A percentile compares a stretch with the other conserved stretches of the same genome.
These are phyloP conservation scores for Clostera curtula DNA, from an alignment of 2,888 invertebrate species.

Conservation along the genomic window DNA sequence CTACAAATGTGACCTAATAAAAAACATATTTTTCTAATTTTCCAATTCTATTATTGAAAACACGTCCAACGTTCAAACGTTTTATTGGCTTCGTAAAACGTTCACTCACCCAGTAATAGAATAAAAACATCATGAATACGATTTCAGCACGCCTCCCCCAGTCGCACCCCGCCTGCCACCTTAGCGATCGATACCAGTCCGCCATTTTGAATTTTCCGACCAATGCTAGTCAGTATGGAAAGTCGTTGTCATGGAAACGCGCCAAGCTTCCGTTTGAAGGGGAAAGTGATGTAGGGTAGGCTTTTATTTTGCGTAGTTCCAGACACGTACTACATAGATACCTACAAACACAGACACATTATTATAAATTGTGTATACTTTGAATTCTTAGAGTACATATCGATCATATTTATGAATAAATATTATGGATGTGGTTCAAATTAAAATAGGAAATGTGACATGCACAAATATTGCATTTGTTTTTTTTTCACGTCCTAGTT, in stretches of 20 bases:
- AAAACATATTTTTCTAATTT: neutral
- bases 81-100: slow-evolving; percentile 6
- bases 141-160: slow-evolving; percentile 37
- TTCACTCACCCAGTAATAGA: slow-evolving; percentile 11
- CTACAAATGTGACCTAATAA: too few relatives aligned
- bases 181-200: slow-evolving; percentile 55
- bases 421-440: too few relatives aligned
- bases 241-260: slow-evolving; percentile 55
- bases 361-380: too few relatives aligned
- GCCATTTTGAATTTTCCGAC: slow-evolving; percentile 75
- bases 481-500: too few relatives aligned
- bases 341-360: too few relatives aligned
- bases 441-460: too few relatives aligned
- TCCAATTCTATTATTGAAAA: neutral
- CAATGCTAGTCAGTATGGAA: slow-evolving; percentile 69
- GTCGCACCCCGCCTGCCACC: slow-evolving; percentile 30
- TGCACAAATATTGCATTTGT: too few relatives aligned
- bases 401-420: too few relatives aligned
- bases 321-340: too few relatives aligned
- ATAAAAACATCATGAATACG: slow-evolving; percentile 34
- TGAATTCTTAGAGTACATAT: too few relatives aligned
- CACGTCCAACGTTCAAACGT: too few relatives aligned
- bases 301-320: slow-evolving; percentile 27
- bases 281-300: slow-evolving; percentile 60
- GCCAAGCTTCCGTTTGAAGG: slow-evolving; percentile 42